Evolutionary conservation across 2,113 vertebrate species (phyloP).

Genomic region (Hyperoodon ampullatus): DNA sequence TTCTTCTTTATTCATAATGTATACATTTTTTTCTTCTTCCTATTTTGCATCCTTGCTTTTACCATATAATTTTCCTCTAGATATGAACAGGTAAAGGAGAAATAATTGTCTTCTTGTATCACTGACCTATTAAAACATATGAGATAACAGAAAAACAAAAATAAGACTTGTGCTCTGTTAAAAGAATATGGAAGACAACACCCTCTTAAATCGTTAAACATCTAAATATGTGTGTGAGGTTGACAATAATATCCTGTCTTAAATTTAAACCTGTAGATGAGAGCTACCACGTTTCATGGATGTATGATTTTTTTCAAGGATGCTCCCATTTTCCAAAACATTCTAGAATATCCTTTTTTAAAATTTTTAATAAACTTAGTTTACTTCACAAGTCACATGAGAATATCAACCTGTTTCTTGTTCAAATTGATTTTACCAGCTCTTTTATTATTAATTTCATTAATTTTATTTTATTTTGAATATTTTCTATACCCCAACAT

Average conservation of each 20-base stretch:
- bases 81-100: neutral
- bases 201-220: neutral
- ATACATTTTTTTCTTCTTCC: neutral
- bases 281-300: neutral
- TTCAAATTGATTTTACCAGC: neutral
- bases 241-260: neutral
- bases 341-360: neutral
- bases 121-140: neutral
- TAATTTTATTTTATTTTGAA: neutral
- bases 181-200: neutral
- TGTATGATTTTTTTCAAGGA: neutral
- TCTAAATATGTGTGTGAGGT: neutral
- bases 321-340: neutral
- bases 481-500: neutral
- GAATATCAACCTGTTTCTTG: neutral
- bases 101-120: neutral
- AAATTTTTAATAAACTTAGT: neutral
- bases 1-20: neutral
- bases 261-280: neutral
- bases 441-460: neutral
- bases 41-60: slow-evolving; percentile 18
- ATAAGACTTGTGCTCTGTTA: neutral
- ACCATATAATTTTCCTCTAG: neutral
- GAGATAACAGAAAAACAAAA: neutral
- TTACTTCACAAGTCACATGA: neutral